Evolutionary conservation across 1,140 invertebrate genomes (phyloP).

Genomic region (Notospermus geniculatus): DNA sequence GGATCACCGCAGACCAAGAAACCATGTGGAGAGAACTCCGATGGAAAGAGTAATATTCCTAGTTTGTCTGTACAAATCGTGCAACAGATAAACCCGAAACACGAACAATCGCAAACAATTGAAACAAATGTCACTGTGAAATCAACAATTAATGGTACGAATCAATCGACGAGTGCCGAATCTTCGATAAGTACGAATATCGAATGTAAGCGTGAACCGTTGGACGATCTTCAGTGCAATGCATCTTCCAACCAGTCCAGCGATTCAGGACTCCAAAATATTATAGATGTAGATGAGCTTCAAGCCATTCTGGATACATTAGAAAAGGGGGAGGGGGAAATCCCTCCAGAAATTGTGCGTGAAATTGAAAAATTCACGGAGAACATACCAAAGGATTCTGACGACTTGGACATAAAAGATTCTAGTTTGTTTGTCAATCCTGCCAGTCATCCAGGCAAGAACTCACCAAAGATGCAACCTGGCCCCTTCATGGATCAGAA

Average conservation of each 20-base stretch:
- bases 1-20: neutral
- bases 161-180: slow-evolving; percentile 52
- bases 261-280: slow-evolving; percentile 65
- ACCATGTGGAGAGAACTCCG: neutral
- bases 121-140: slow-evolving; percentile 91
- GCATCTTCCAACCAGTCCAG: slow-evolving; percentile 72
- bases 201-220: slow-evolving; percentile 81
- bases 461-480: neutral
- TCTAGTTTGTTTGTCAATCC: neutral
- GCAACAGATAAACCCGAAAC: slow-evolving; percentile 81
- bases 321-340: slow-evolving; percentile 78
- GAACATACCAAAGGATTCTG: slow-evolving; percentile 15
- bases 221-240: slow-evolving; percentile 67
- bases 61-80: slow-evolving; percentile 87
- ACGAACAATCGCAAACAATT: slow-evolving; percentile 80
- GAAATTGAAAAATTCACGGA: slow-evolving; percentile 66
- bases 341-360: slow-evolving; percentile 78
- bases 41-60: slow-evolving; percentile 50
- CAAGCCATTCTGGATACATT: slow-evolving; percentile 66
- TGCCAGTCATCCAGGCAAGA: neutral
- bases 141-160: slow-evolving; percentile 68
- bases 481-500: no score
- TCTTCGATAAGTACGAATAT: slow-evolving; percentile 50
- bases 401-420: neutral
- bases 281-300: slow-evolving; percentile 68